Evolutionary conservation across 2,797 vertebrate species (phyloP).

Genomic region (Australoheros facetus): DNA sequence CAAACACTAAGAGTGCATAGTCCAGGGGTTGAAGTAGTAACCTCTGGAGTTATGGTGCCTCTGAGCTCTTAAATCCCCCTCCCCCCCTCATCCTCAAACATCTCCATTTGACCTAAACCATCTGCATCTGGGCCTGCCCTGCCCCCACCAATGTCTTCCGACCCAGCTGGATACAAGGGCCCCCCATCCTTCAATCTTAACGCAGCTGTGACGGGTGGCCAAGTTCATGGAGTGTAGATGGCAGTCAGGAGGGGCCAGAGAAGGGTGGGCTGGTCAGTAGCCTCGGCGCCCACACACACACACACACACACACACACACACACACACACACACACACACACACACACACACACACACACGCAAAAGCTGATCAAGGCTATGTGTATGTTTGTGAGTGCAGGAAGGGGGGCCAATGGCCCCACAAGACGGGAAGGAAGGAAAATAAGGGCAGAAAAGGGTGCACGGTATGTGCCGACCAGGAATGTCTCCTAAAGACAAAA

Average conservation of each 20-base stretch:
- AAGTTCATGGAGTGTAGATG: slow-evolving; percentile 78
- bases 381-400: slow-evolving; percentile 72
- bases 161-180: slow-evolving; percentile 79
- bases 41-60: slow-evolving; percentile 76
- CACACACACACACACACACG: neutral
- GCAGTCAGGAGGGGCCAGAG: slow-evolving; percentile 68
- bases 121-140: slow-evolving; percentile 78
- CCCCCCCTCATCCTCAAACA: slow-evolving; percentile 77
- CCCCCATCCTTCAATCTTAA: slow-evolving; percentile 78
- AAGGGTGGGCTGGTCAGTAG: slow-evolving; percentile 71
- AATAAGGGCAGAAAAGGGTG: slow-evolving; percentile 77
- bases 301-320: neutral
- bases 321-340: neutral
- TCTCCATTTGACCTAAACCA: slow-evolving; percentile 83
- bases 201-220: slow-evolving; percentile 80
- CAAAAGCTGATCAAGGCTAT: slow-evolving; percentile 49
- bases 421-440: slow-evolving; percentile 79
- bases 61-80: slow-evolving; percentile 70
- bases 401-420: slow-evolving; percentile 62
- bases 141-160: slow-evolving; percentile 73
- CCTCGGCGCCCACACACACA: neutral
- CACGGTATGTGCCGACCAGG: slow-evolving; percentile 79
- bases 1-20: slow-evolving; percentile 55
- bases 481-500: slow-evolving; percentile 81
- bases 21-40: slow-evolving; percentile 65